Conservation (phyloP, 92 coral and sea anemone genomes). For the Bergia puertoricense region DNA sequence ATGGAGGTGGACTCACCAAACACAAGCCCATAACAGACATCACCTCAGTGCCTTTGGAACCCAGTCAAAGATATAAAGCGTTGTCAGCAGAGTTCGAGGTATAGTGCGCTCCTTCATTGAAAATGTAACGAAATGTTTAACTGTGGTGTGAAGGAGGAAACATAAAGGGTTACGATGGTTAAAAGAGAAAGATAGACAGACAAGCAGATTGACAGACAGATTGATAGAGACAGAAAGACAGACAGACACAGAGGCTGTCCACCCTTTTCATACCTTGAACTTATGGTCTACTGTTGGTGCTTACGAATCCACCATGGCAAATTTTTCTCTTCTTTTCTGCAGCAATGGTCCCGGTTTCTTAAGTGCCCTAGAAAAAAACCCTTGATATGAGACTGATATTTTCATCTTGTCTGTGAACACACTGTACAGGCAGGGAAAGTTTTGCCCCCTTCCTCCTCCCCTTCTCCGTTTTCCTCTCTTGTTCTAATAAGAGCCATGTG, state of each 20-base stretch:
- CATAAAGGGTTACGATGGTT: too few species aligned
- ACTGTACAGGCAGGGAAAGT: not conserved
- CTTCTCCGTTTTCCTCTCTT: too few species aligned
- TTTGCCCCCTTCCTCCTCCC: too few species aligned
- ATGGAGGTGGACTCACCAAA: not conserved
- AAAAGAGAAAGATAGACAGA: not conserved
- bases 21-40: conserved; percentile 47
- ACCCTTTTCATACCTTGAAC: too few species aligned
- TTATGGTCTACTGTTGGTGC: too few species aligned
- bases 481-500: not conserved
- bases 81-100: conserved; percentile 89
- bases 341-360: too few species aligned
- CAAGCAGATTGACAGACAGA: not conserved
- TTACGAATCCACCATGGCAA: too few species aligned
- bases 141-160: not conserved
- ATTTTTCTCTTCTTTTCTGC: too few species aligned
- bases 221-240: not conserved
- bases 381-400: too few species aligned
- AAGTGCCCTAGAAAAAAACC: too few species aligned
- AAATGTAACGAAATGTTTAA: not conserved
- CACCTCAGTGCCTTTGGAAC: conserved; percentile 83
- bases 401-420: not conserved
- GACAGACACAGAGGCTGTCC: not conserved
- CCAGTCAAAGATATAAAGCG: conserved; percentile 85
- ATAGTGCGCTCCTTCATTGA: not conserved